Percentiles rank a stretch among this genome's conserved stretches.
Evolutionary conservation across 1,140 invertebrate species (phyloP).

Genomic region (Monochamus saltuarius): DNA sequence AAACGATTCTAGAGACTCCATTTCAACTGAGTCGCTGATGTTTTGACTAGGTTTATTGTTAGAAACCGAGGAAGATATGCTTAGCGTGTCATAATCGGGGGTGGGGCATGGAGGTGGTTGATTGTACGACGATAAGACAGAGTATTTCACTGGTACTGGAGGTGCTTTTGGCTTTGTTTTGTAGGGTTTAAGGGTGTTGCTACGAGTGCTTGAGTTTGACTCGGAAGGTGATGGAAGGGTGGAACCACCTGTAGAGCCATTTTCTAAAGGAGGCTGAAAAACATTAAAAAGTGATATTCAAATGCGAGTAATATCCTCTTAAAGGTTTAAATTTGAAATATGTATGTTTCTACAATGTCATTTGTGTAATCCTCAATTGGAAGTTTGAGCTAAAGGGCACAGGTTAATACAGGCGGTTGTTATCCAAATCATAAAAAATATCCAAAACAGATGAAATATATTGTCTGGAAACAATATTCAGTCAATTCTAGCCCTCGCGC

Average conservation of each 20-base stretch:
- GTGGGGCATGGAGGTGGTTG: constrained; percentile 60
- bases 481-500: too few relatives aligned
- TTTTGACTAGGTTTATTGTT: constrained; percentile 37
- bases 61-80: constrained; percentile 43
- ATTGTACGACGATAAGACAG: constrained; percentile 36
- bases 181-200: constrained; percentile 27
- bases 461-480: too few relatives aligned
- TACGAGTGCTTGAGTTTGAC: constrained; percentile 14
- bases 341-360: too few relatives aligned
- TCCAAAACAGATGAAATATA: too few relatives aligned
- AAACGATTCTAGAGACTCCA: constrained; percentile 72
- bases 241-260: neutral
- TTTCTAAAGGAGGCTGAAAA: constrained; percentile 26
- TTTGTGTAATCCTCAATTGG: too few relatives aligned
- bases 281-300: neutral
- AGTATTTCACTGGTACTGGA: constrained; percentile 51
- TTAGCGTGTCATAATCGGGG: constrained; percentile 61
- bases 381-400: too few relatives aligned
- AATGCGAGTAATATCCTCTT: neutral
- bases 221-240: constrained; percentile 12
- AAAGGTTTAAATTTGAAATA: too few relatives aligned
- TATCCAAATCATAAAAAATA: too few relatives aligned
- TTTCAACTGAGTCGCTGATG: constrained; percentile 59
- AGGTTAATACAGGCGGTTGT: too few relatives aligned
- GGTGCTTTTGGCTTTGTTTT: constrained; percentile 50